phyloP scores from a whole-genome alignment of 2,888 invertebrate genomes.

The Mycogona germanica region DNA sequence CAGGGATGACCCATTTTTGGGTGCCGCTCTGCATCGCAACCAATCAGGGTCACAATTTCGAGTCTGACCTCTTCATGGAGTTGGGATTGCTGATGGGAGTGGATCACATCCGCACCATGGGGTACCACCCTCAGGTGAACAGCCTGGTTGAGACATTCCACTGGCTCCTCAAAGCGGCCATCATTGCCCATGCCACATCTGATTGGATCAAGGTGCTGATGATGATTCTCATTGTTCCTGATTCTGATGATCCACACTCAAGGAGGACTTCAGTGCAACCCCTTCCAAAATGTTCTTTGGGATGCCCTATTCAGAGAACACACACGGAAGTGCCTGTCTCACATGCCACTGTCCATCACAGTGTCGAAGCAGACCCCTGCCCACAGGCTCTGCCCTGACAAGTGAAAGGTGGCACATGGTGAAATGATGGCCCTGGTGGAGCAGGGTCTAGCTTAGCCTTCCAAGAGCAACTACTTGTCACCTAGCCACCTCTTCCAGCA shows the following conservation, averaged over 20 bases:
- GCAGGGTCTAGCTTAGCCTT: no score
- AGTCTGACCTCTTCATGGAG: slow-evolving; percentile 18
- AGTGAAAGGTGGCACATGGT: no score
- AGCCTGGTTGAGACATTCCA: slow-evolving; percentile 27
- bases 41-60: slow-evolving; percentile 23
- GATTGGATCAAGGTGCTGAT: neutral
- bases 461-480: no score
- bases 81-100: slow-evolving; percentile 20
- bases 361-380: no score
- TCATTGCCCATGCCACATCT: slow-evolving; percentile 17
- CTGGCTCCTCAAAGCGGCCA: slow-evolving; percentile 24
- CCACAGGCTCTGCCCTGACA: no score
- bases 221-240: neutral
- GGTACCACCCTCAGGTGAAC: slow-evolving; percentile 25
- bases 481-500: no score
- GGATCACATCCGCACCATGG: slow-evolving; percentile 20
- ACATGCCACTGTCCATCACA: no score
- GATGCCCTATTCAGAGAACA: no score
- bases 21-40: slow-evolving; percentile 24
- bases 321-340: no score
- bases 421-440: no score
- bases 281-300: no score
- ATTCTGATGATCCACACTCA: neutral
- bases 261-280: neutral
- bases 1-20: slow-evolving; percentile 24